Evolutionary conservation across 2,888 invertebrate genomes (phyloP), one percentile per base, ranked within the genome.

Genomic region (Trichopoda pennipes): DNA sequence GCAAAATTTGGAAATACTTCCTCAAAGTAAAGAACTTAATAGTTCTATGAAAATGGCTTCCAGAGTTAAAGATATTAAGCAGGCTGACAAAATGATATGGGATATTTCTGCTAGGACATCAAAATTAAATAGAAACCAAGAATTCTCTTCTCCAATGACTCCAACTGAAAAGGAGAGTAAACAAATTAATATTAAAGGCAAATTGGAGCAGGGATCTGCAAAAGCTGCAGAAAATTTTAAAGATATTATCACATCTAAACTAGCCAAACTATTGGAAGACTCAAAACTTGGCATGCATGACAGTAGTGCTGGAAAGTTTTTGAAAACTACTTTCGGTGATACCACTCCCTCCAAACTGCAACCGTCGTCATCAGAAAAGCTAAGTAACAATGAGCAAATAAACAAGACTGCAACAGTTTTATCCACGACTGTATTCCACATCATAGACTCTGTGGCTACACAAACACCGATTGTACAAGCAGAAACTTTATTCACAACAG

Each of bases 391-490:
- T 12, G 44, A 38, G 28, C 14, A n/a, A 14, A 17, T 21, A 10
- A 12, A 42, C 1, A 70, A 74, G 6, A 10, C 47, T 1, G 23
- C 69, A 0, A 35, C 86, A 0, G 84, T 88, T 60, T 61, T 88
- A 14, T 89, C 89, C 2, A 88, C 88, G 1, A 89, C 89, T 0
- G 88, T 89, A 0, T 89, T 89, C 49, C 89, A 89, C 60, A 87
- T 87, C 28, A 84, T 86, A 0, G 89, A 89, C 7, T 23, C 68
- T 3, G 80, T 77, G 63, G 84, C 86, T 14, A 88, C 86, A 75
- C 87, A 87, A 63, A 87, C 86, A 6, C 86, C 86, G 0, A 60
- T 68, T 8, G 35, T 85, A 7, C 86, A 87, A 0, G 53, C 73
- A 3, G 84, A 77, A 7, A 80, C 81, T 10, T 58, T 83, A 14